A percentile compares a stretch with the other conserved stretches of the same genome.
These are phyloP conservation scores for Cromileptes altivelis DNA, from an alignment of 2,113 vertebrate genomes.

Conservation along the genomic window DNA sequence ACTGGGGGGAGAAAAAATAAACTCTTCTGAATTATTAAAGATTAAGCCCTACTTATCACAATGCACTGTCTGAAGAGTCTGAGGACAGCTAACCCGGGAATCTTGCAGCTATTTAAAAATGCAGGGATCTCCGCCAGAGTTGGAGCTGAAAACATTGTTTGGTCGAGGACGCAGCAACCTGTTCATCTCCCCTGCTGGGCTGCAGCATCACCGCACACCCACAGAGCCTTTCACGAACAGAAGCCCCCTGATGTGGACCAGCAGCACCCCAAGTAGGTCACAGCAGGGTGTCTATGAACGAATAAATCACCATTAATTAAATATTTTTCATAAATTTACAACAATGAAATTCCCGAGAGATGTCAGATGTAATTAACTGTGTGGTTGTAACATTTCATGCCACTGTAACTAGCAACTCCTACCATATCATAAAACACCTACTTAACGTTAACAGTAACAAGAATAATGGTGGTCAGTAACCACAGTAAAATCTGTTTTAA, in stretches of 20 bases:
- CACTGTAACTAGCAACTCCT: no score
- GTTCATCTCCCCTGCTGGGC: slow-evolving; percentile 62
- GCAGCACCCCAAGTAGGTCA: slow-evolving; percentile 76
- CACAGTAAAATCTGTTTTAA: no score
- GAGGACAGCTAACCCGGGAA: slow-evolving; percentile 70
- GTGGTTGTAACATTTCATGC: no score
- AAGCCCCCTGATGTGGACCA: slow-evolving; percentile 61
- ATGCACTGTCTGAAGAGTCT: slow-evolving; percentile 83
- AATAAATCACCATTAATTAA: slow-evolving; percentile 19
- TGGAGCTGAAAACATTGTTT: slow-evolving; percentile 61
- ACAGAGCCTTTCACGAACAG: slow-evolving; percentile 68
- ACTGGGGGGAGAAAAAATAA: neutral
- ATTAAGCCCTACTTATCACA: slow-evolving; percentile 46
- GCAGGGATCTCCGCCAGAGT: slow-evolving; percentile 58
- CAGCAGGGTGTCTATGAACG: neutral
- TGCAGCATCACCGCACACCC: slow-evolving; percentile 70
- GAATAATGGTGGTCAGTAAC: no score
- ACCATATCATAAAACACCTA: no score
- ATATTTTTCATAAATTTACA: neutral
- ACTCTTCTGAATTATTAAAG: slow-evolving; percentile 30
- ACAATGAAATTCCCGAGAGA: neutral
- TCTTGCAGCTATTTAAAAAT: slow-evolving; percentile 75
- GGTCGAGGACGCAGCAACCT: slow-evolving; percentile 62
- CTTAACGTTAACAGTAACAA: no score
- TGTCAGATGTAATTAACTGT: neutral